phyloP scores from a whole-genome alignment of 2,113 vertebrate genomes.

The Panthera leo region DNA sequence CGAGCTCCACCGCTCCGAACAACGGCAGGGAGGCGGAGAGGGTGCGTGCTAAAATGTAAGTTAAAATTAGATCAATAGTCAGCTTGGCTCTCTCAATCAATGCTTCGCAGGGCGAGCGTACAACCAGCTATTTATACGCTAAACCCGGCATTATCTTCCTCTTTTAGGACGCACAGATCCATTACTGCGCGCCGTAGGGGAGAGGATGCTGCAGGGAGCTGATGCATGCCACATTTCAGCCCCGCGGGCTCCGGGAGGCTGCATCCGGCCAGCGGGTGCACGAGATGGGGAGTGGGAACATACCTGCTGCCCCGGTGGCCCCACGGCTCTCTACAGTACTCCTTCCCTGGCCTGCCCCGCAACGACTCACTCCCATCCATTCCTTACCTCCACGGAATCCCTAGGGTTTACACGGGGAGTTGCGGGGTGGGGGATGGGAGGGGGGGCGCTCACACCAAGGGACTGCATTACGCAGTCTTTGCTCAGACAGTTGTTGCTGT shows the following conservation, averaged over 20 bases:
- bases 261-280: rapidly evolving
- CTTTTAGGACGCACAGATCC: constrained; percentile 70
- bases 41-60: constrained; percentile 52
- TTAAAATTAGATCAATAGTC: constrained; percentile 79
- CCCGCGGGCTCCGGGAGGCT: background rate
- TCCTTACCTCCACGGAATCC: background rate
- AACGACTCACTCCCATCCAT: background rate
- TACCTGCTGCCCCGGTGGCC: rapidly evolving
- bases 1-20: background rate
- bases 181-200: constrained; percentile 62
- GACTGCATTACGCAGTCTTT: background rate
- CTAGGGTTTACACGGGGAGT: background rate
- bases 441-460: no score
- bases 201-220: constrained; percentile 28
- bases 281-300: background rate
- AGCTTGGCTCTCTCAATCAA: constrained; percentile 73
- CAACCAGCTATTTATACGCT: constrained; percentile 76
- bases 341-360: background rate
- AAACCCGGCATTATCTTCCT: constrained; percentile 76
- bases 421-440: no score
- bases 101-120: constrained; percentile 68
- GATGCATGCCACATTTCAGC: background rate
- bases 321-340: background rate
- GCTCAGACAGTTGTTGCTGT: background rate
- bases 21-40: background rate